Evolutionary conservation across 2,797 vertebrate species (phyloP).

Genomic region (Furcifer pardalis): DNA sequence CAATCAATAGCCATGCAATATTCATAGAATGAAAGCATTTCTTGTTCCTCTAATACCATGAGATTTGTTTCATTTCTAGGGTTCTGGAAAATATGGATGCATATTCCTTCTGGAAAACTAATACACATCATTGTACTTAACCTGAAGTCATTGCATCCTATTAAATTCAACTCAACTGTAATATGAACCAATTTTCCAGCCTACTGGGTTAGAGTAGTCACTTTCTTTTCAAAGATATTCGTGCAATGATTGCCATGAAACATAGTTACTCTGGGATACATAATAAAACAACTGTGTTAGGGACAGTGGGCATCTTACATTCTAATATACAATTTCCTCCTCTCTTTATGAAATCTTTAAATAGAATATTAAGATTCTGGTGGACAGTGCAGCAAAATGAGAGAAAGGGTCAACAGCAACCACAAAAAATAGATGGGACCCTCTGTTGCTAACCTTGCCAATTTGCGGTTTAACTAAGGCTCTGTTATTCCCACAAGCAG

Average conservation of each 20-base stretch:
- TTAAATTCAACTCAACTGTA: slow-evolving; percentile 20
- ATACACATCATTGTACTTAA: slow-evolving; percentile 18
- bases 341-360: not conserved
- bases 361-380: no score
- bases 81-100: slow-evolving; percentile 6
- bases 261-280: not conserved
- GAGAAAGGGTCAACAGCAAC: no score
- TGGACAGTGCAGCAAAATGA: no score
- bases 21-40: not conserved
- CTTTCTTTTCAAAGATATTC: slow-evolving; percentile 31
- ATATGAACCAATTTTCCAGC: slow-evolving; percentile 43
- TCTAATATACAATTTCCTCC: not conserved
- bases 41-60: not conserved
- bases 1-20: not conserved
- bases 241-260: slow-evolving; percentile 2
- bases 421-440: no score
- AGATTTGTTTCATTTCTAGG: slow-evolving; percentile 9
- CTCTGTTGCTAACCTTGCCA: no score
- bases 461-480: no score
- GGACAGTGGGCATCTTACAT: not conserved
- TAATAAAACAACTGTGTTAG: not conserved
- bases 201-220: slow-evolving; percentile 19
- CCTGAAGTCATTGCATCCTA: slow-evolving; percentile 16
- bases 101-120: slow-evolving; percentile 8
- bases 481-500: no score